phyloP scores from a whole-genome alignment of 2,113 vertebrate species.

The Ammodytes dubius region DNA sequence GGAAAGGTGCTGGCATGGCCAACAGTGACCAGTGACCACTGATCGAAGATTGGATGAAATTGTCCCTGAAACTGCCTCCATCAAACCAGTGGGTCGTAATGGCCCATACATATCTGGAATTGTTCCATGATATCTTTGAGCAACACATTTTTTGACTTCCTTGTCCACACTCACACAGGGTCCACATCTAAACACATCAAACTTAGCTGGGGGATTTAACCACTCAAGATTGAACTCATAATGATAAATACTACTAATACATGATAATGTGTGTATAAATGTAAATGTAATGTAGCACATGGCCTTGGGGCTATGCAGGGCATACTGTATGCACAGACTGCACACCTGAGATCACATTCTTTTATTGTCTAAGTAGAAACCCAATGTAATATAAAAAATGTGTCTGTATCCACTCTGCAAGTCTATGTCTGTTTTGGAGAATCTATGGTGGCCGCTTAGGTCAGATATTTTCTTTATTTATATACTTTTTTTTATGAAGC shows the following conservation, averaged over 20 bases:
- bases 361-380: neutral
- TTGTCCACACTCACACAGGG: neutral
- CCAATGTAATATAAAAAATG: too few species aligned
- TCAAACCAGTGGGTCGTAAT: neutral
- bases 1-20: conserved; percentile 35
- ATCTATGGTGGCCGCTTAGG: too few species aligned
- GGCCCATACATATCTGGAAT: neutral
- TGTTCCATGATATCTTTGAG: neutral
- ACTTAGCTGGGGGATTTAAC: neutral
- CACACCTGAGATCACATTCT: neutral
- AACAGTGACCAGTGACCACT: conserved; percentile 34
- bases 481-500: too few species aligned
- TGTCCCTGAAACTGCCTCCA: neutral
- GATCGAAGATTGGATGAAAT: conserved; percentile 9
- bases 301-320: too few species aligned
- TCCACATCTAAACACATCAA: neutral
- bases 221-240: neutral
- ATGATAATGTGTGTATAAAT: neutral
- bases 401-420: too few species aligned
- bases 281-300: neutral
- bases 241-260: neutral
- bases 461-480: too few species aligned
- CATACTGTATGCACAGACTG: neutral
- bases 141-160: neutral
- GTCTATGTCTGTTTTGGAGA: too few species aligned